Percentiles rank a stretch among this genome's conserved stretches.
Evolutionary conservation across 1,140 invertebrate genomes (phyloP).

Genomic region (Danaus plexippus): DNA sequence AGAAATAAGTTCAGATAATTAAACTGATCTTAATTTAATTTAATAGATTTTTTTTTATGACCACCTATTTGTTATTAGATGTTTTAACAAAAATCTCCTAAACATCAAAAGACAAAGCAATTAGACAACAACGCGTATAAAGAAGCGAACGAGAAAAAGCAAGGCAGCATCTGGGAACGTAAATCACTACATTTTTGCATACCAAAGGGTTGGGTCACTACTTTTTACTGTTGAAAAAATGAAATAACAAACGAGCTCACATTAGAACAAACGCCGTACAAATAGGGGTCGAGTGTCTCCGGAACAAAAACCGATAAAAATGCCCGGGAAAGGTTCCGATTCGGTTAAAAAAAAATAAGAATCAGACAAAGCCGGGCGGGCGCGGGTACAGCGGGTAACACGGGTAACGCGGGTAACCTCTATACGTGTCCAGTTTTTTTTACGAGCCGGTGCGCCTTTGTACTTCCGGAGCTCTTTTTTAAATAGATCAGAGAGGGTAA

Average conservation of each 20-base stretch:
- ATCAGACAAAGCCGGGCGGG: constrained; percentile 60
- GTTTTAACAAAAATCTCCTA: too few relatives aligned
- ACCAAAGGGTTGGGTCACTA: constrained; percentile 38
- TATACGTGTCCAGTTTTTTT: constrained; percentile 67
- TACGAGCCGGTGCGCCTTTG: constrained; percentile 63
- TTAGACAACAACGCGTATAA: constrained; percentile 28
- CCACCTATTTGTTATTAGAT: too few relatives aligned
- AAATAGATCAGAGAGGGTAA: constrained; percentile 69
- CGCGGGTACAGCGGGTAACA: constrained; percentile 7
- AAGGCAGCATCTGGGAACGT: constrained; percentile 26
- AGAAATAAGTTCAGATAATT: too few relatives aligned
- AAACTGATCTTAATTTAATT: too few relatives aligned
- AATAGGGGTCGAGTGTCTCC: constrained; percentile 48
- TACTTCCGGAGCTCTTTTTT: constrained; percentile 69
- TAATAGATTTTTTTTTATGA: too few relatives aligned
- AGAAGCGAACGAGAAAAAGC: constrained; percentile 30
- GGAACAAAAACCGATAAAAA: constrained; percentile 71
- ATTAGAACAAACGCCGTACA: constrained; percentile 59
- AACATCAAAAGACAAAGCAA: constrained; percentile 20
- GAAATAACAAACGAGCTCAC: constrained; percentile 61
- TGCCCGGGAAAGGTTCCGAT: constrained; percentile 57
- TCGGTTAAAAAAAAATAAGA: constrained; percentile 66
- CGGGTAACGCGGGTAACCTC: constrained; percentile 35
- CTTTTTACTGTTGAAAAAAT: constrained; percentile 44
- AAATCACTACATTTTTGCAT: constrained; percentile 43